Evolutionary conservation across 1,140 invertebrate genomes (phyloP), one percentile per base, ranked within the genome.

Genomic region (Agrypnia vestita): DNA sequence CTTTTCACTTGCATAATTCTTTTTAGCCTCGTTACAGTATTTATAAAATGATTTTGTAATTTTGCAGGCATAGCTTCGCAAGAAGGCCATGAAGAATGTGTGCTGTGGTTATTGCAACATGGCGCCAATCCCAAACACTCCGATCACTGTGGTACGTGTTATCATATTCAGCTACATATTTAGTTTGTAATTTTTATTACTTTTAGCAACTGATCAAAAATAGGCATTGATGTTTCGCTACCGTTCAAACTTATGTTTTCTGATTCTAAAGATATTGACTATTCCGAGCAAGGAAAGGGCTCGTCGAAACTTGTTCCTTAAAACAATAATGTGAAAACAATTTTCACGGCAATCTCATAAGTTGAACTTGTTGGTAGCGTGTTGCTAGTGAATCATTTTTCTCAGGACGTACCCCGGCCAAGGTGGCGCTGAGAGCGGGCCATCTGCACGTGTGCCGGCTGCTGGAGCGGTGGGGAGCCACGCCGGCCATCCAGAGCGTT

Each of bases 121-220:
- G 96, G 96, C 44, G 97, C 97, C 0, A 96, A 98, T 91, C 97
- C 97, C 0, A 93, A 94, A 85, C 96, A 97, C 86, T 96, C 96
- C 0, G 97, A 98, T 88, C 94, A 96, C 82, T 98, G 96, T 87
- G 97, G 97, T 83, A 64, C 84, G 84, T 35, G 6, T 35, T 35
- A 35, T 35, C 25, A 35, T 6, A 35, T 35, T 35, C 1, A 35
- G n/a, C n/a, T n/a, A n/a, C 6, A 3, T 35, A 35, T 35, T 35
- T 35, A 35, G 1, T 35, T 35, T 35, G 25, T 35, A 35, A 35
- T 35, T 11, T 51, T 51, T 21, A 1, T 12, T 61, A 35, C 17
- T 61, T 61, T 12, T 61, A 11, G 59, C 17, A 61, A 19, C 6
- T 6, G 59, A 11, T 43, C 64, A 3, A 35, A 35, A 35, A 35